These are phyloP conservation scores for Daboia siamensis DNA, from an alignment of 2,113 vertebrate genomes.

Conservation along the genomic window DNA sequence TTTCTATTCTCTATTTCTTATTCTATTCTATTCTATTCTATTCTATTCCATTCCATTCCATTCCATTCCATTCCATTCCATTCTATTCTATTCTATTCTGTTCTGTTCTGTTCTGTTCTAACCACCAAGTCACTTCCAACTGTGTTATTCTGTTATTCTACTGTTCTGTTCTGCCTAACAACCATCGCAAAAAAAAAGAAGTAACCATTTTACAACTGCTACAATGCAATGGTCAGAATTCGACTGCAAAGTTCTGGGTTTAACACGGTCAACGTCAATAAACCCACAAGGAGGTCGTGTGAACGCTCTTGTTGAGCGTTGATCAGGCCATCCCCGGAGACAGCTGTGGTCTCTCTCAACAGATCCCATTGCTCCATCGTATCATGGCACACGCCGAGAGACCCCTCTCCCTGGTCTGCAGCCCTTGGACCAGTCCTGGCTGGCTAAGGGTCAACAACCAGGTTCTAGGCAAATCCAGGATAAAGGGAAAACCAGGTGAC, in stretches of 20 bases:
- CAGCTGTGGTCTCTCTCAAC: not conserved
- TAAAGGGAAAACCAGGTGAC: slow-evolving; percentile 85
- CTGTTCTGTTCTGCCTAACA: too few relatives aligned
- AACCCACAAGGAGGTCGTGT: not conserved
- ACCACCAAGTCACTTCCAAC: too few relatives aligned
- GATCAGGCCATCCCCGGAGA: not conserved
- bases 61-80: too few relatives aligned
- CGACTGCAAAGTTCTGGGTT: not conserved
- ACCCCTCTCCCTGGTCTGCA: slow-evolving; percentile 79
- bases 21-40: too few relatives aligned
- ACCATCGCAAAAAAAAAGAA: too few relatives aligned
- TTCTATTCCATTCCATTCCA: too few relatives aligned
- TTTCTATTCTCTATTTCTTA: too few relatives aligned
- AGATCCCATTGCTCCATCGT: slow-evolving; percentile 89
- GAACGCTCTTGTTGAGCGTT: not conserved
- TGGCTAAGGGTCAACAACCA: slow-evolving; percentile 89
- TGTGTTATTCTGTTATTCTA: too few relatives aligned
- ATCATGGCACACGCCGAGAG: slow-evolving; percentile 67
- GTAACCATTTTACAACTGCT: too few relatives aligned
- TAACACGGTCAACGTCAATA: not conserved
- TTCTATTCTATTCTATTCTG: too few relatives aligned
- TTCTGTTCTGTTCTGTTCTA: too few relatives aligned
- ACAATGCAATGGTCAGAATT: too few relatives aligned
- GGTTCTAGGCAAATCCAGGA: slow-evolving; percentile 79
- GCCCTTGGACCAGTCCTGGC: slow-evolving; percentile 87